phyloP scores from a whole-genome alignment of 1,140 invertebrate genomes.

The Protaetia brevitarsis region DNA sequence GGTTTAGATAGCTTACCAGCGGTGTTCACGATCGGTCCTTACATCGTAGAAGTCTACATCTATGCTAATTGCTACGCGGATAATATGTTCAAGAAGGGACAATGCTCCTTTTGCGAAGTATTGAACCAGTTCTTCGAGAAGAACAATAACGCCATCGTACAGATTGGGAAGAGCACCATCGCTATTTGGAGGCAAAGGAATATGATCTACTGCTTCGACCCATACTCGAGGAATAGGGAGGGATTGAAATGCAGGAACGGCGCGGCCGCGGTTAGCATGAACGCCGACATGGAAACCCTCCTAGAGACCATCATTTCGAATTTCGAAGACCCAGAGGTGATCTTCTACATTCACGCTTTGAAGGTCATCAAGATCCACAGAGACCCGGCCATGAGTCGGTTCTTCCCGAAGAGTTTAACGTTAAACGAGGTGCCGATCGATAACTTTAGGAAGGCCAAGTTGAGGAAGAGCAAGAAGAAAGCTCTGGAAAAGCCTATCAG shows the following conservation, averaged over 20 bases:
- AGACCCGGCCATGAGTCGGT: constrained; percentile 49
- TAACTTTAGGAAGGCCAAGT: constrained; percentile 38
- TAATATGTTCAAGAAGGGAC: constrained; percentile 51
- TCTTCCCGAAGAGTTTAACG: constrained; percentile 37
- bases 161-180: constrained; percentile 51
- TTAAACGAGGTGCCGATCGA: constrained; percentile 44
- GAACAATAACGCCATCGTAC: constrained; percentile 52
- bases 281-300: constrained; percentile 50
- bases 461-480: constrained; percentile 38
- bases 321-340: constrained; percentile 51
- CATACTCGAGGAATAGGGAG: constrained; percentile 51
- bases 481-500: constrained; percentile 40
- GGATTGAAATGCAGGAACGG: constrained; percentile 46
- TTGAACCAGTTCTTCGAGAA: constrained; percentile 50
- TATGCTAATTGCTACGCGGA: constrained; percentile 53
- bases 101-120: constrained; percentile 47
- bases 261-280: constrained; percentile 53
- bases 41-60: constrained; percentile 54
- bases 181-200: constrained; percentile 55
- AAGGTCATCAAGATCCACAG: constrained; percentile 54
- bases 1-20: constrained; percentile 54
- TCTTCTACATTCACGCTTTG: constrained; percentile 54
- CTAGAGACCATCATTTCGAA: constrained; percentile 49
- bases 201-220: constrained; percentile 56
- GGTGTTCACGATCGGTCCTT: constrained; percentile 53